Conservation (phyloP, 2,888 invertebrate genomes). For the Meta bourneti region DNA sequence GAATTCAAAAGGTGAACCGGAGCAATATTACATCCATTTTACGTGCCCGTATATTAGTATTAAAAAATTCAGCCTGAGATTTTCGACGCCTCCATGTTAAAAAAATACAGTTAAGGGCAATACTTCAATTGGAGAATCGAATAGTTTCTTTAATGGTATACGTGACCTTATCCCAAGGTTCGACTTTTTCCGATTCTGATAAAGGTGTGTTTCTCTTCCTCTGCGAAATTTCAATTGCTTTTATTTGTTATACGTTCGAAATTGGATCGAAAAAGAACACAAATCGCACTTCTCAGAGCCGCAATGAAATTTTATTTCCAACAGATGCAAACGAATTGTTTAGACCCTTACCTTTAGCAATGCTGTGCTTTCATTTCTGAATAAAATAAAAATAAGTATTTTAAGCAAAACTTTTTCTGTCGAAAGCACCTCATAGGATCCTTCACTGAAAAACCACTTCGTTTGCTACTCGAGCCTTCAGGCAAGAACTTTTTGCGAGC, state of each 20-base stretch:
- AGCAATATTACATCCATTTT: no score
- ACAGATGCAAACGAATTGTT: background rate
- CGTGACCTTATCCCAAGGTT: constrained; percentile 10
- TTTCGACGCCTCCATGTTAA: background rate
- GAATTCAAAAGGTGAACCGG: no score
- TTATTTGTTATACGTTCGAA: background rate
- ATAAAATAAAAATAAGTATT: background rate
- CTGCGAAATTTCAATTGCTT: background rate
- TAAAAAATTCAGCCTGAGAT: no score
- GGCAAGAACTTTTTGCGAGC: constrained; percentile 32
- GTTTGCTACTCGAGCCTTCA: background rate
- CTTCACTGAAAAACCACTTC: background rate
- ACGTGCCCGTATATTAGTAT: no score
- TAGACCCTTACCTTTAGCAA: background rate
- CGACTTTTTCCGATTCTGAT: constrained; percentile 30
- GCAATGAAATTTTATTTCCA: background rate
- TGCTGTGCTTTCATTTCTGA: background rate
- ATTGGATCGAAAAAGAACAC: background rate
- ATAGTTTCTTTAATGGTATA: background rate
- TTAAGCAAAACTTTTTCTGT: background rate
- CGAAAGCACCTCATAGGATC: background rate
- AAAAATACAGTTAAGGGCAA: background rate
- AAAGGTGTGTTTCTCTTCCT: background rate
- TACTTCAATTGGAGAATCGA: constrained; percentile 29
- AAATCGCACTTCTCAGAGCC: background rate